Percentiles rank a stretch among this genome's conserved stretches.
Conservation (phyloP, 1,140 invertebrate species). For the Drosophila micromelanica region DNA sequence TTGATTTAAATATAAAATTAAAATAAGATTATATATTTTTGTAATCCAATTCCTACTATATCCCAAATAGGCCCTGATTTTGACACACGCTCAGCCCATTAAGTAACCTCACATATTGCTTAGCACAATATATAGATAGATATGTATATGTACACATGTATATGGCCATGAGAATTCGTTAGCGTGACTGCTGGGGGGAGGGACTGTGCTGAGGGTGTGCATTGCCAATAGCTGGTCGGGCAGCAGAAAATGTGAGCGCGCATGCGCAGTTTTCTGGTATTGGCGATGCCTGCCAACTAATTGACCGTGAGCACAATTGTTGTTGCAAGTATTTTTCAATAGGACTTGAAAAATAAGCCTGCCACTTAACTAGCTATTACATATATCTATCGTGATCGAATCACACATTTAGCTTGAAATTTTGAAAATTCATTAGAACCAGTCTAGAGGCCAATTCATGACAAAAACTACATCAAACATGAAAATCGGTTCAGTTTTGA, state of each 20-base stretch:
- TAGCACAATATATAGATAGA: neutral
- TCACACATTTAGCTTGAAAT: neutral
- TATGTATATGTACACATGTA: conserved; percentile 4
- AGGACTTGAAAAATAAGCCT: neutral
- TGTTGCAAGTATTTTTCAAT: conserved; percentile 17
- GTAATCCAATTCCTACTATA: too few species aligned
- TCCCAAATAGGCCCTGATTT: neutral
- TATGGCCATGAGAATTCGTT: conserved; percentile 31
- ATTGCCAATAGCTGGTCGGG: conserved; percentile 33
- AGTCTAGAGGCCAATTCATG: too few species aligned
- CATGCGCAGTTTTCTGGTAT: conserved; percentile 27
- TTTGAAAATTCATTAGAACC: too few species aligned
- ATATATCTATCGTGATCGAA: neutral
- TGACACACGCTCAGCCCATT: conserved; percentile 21
- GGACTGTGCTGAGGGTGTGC: neutral
- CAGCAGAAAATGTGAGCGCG: conserved; percentile 24
- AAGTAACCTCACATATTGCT: conserved; percentile 15
- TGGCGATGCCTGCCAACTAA: conserved; percentile 39
- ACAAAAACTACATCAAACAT: too few species aligned
- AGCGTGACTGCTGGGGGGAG: neutral
- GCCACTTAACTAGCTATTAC: neutral
- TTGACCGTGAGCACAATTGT: conserved; percentile 32
- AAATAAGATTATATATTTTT: neutral
- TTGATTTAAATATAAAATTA: too few species aligned
- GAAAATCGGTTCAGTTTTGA: too few species aligned